Base-by-base conservation (phyloP, 2,113 vertebrate species). In the Mionectes macconnelli region DNA sequence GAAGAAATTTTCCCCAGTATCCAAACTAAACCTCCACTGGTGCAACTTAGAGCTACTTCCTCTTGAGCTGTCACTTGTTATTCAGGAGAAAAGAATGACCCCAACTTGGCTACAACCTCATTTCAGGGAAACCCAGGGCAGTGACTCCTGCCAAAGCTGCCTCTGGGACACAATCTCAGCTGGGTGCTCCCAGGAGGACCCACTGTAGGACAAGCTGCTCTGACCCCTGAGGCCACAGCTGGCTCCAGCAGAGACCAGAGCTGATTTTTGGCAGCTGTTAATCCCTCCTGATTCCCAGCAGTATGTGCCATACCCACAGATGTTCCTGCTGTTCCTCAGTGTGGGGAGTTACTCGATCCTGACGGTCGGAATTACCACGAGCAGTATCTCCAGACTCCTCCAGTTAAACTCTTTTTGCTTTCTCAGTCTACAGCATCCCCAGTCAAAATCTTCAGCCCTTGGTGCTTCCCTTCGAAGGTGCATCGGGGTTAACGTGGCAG, bases 401-500 rank as follows among this genome's bases (percentile, higher is more conserved):
- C 55, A 12, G 11, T 31, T 37, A 45, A 84, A 52, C 9, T 7
- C 24, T 37, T 47, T 56, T 39, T 75, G 39, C 49, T 52, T 28
- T 52, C 28, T 16, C 20, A 35, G 6, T 9, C 31, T 1, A 3
- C 69, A 27, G 31, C 62, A 35, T 27, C 5, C 23, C 2, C 20
- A 49, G 76, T 59, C 4, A 5, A 62, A 59, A 62, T 13, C 57
- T 62, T 60, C 78, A 28, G 57, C 40, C 82, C 49, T 25, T 0
- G 9, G 39, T 1, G 16, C 14, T 44, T 42, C 33, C 66, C 82
- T 75, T 60, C 5, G 1, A 76, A 80, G 52, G 25, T 24, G 15
- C 1, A 0, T 45, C 56, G 49, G 23, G 39, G 39, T 59, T 44
- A 63, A 50, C 0, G 0, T 0, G 0, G n/a, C 22, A 59, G 69